A percentile compares a stretch with the other conserved stretches of the same genome.
phyloP scores from a whole-genome alignment of 2,888 invertebrate genomes.

The Clitarchus hookeri region DNA sequence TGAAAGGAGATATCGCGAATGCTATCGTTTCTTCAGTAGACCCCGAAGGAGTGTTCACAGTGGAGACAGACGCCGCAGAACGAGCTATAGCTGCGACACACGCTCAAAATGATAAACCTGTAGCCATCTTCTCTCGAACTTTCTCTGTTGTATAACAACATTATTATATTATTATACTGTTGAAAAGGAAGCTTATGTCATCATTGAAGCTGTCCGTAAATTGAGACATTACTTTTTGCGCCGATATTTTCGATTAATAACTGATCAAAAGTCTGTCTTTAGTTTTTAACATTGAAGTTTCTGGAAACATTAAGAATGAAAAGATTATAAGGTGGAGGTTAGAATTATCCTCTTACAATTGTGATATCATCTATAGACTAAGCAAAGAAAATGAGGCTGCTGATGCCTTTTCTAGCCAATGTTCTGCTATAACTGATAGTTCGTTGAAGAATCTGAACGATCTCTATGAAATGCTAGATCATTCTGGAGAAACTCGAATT shows the following conservation, averaged over 20 bases:
- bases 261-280: not conserved
- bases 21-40: not conserved
- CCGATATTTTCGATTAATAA: constrained; percentile 12
- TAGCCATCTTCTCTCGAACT: constrained; percentile 25
- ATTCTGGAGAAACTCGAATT: not conserved
- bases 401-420: not conserved
- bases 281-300: not conserved
- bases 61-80: constrained; percentile 42
- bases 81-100: constrained; percentile 37
- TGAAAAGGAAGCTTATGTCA: constrained; percentile 23
- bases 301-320: constrained; percentile 20
- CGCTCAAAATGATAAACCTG: constrained; percentile 35
- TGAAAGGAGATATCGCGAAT: not conserved
- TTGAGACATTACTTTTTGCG: not conserved
- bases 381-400: not conserved
- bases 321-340: constrained; percentile 4
- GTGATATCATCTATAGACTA: not conserved
- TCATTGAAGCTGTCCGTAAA: constrained; percentile 18
- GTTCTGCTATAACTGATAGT: not conserved
- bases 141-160: not conserved
- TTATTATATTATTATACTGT: not conserved
- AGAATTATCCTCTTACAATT: not conserved
- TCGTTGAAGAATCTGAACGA: not conserved
- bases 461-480: not conserved
- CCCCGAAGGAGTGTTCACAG: constrained; percentile 26